phyloP scores from a whole-genome alignment of 2,888 invertebrate species.

The Notodonta dromedarius region DNA sequence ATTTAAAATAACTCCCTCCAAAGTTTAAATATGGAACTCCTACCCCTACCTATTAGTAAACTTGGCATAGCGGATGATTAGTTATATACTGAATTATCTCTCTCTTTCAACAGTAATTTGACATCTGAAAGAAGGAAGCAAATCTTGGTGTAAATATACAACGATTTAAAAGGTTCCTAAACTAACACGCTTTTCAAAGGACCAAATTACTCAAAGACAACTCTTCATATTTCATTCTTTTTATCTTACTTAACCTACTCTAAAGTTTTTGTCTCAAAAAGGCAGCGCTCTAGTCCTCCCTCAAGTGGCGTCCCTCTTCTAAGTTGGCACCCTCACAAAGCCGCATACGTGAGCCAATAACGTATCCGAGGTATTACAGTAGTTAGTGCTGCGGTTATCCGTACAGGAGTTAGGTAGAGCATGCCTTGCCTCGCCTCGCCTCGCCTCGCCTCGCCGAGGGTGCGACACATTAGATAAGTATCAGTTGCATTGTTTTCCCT shows the following conservation, averaged over 20 bases:
- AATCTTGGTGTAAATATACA: no score
- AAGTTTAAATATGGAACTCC: no score
- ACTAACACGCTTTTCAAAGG: not conserved
- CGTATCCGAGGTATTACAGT: conserved; percentile 13
- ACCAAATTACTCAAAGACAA: not conserved
- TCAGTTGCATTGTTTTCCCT: conserved; percentile 38
- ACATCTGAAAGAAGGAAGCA: no score
- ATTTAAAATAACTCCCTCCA: no score
- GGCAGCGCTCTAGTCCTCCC: not conserved
- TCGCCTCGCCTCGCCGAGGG: conserved; percentile 1
- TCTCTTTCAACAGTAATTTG: no score
- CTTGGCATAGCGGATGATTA: no score
- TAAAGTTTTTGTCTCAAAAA: not conserved
- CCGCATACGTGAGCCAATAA: conserved; percentile 13
- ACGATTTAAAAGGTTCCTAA: not conserved
- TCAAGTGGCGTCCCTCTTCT: conserved; percentile 5
- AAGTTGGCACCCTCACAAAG: conserved; percentile 10
- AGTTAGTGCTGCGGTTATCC: conserved; percentile 21
- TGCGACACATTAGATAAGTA: conserved; percentile 25
- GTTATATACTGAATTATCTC: no score
- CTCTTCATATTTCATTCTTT: not conserved
- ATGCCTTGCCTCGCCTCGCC: conserved; percentile 5
- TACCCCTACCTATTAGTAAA: no score
- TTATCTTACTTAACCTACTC: not conserved
- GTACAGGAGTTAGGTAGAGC: conserved; percentile 18